Evolutionary conservation across 1,140 invertebrate species (phyloP).

Genomic region (Pararge aegeria): DNA sequence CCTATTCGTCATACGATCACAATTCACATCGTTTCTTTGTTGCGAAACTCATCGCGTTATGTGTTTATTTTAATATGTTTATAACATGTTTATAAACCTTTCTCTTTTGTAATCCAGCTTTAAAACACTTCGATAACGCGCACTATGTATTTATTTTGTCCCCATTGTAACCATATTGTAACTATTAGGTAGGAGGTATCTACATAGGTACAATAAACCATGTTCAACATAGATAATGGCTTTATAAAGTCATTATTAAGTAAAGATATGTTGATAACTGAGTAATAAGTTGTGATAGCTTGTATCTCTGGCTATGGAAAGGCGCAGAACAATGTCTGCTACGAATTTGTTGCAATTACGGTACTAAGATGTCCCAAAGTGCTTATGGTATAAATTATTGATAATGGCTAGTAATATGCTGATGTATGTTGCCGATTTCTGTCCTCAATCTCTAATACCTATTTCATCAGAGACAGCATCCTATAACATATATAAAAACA

Average conservation of each 20-base stretch:
- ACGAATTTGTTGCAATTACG: too few relatives aligned
- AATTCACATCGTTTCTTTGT: conserved; percentile 29
- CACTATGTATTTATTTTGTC: background rate
- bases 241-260: background rate
- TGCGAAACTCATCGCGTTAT: conserved; percentile 23
- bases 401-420: too few relatives aligned
- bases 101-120: conserved; percentile 5
- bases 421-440: too few relatives aligned
- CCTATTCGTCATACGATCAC: conserved; percentile 32
- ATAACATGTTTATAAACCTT: conserved; percentile 6
- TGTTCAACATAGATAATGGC: background rate
- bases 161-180: background rate
- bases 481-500: too few relatives aligned
- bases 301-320: background rate
- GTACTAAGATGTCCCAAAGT: too few relatives aligned
- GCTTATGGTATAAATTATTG: too few relatives aligned
- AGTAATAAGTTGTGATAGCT: background rate
- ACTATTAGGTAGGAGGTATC: background rate
- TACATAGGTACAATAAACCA: background rate
- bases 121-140: background rate
- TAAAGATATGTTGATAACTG: background rate
- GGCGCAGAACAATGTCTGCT: too few relatives aligned
- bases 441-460: too few relatives aligned
- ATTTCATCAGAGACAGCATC: too few relatives aligned
- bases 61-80: conserved; percentile 10